Base-by-base conservation (phyloP, 1,140 invertebrate genomes). In the Drosophila pruinosa region DNA sequence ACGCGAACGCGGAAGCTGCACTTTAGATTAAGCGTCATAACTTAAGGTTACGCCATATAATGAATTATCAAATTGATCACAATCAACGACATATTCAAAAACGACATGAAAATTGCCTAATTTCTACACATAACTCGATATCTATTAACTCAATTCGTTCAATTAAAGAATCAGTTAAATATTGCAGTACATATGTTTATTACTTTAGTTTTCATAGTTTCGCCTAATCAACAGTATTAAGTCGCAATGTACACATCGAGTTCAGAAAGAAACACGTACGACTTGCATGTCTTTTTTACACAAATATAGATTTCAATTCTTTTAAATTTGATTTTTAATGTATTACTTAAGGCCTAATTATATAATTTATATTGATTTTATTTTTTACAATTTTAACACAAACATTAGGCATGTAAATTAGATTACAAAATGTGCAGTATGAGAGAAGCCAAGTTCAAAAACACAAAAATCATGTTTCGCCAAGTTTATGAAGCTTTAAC, bases 361-460 rank as follows among this genome's bases (percentile, higher is more conserved):
- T 61, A 75, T 76, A 63, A 63, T 54, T 79, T 73, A 80, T 53
- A 39, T 67, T 75, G 54, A 48, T 41, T 69, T 80, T 59, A 67
- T 69, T 83, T 83, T 83, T 80, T 86, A 85, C 81, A 83, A 34
- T 14, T 50, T 73, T 80, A 83, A 83, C 75, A 83, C 65, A 78
- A 82, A 83, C 54, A 72, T 76, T 67, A 83, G 80, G 75, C 62
- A 65, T 78, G 56, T 65, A 82, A 67, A 78, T 43, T 71, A 80
- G 53, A 67, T 86, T 80, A 83, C 62, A 85, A 64, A 72, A 79
- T 72, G 50, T 83, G 68, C 72, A 62, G 36, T 39, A 53, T 71
- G 67, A 61, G 41, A 58, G 36, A 68, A 57, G 62, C 45, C 28
- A 53, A 34, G 26, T 52, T 15, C 10, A 14, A 15, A 38, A 70